Evolutionary conservation across 2,888 invertebrate species (phyloP), one percentile per base, ranked within the genome.

Genomic region (Neocrepidodera transversa): DNA sequence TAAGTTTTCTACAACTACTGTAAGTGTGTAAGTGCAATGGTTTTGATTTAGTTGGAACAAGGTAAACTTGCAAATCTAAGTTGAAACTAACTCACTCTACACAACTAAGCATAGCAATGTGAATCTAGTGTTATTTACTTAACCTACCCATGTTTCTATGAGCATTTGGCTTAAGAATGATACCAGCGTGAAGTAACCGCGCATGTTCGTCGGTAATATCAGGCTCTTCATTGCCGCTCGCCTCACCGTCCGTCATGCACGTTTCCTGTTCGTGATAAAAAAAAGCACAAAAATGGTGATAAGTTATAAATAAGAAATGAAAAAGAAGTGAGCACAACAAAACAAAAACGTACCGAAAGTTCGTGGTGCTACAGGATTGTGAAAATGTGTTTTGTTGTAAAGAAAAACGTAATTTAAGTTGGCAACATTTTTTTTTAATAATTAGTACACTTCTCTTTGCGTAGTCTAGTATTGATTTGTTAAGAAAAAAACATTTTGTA

Each of bases 171-270:
- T 78, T 78, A 60, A 78, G 74, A 70, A 79, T 78, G 70, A 79
- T 77, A 74, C 79, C 78, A 58, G 78, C 77, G 71, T 78, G 79
- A 59, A 90, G 82, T 70, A 90, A 82, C 79, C 87, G 87, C 63
- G 87, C 87, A 76, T 87, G 87, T 78, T 90, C 90, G 79, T 90
- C 89, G 57, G 88, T 87, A 58, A 88, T 84, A 79, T 89, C 87
- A 73, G 82, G 83, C 73, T 87, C 86, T 71, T 86, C 86, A 69
- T 81, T 84, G 67, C 81, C 83, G 74, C 84, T 84, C 70, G 80
- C 82, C 75, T 84, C 78, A 66, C 83, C 86, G 75, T 87, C 86
- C 57, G 85, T 86, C 76, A 85, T 68, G 67, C 70, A 71, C 62
- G 67, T 48, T 76, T 84, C 84, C 83, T 85, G 79, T 68, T 68